Percentiles rank a stretch among this genome's conserved stretches.
Evolutionary conservation across 2,797 vertebrate genomes (phyloP).

Genomic region (Sebastes vulpes): DNA sequence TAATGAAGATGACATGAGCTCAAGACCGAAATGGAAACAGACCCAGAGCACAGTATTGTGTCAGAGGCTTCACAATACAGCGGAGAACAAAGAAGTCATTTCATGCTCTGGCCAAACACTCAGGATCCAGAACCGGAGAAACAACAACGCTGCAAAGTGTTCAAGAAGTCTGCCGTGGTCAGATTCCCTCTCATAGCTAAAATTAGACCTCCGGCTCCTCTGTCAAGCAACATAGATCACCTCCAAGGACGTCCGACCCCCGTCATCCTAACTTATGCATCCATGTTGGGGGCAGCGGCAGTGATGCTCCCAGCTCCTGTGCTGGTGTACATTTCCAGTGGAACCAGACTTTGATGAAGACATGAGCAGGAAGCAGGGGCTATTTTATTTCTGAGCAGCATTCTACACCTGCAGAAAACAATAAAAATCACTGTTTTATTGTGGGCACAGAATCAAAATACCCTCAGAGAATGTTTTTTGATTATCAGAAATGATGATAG

Average conservation of each 20-base stretch:
- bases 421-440: not conserved
- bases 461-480: not conserved
- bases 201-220: slow-evolving; percentile 37
- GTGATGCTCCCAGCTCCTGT: not conserved
- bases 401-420: not conserved
- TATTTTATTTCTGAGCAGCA: not conserved
- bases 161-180: slow-evolving; percentile 21
- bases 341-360: slow-evolving; percentile 35
- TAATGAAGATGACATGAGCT: slow-evolving; percentile 23
- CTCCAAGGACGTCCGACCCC: slow-evolving; percentile 23
- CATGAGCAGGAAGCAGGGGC: not conserved
- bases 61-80: slow-evolving; percentile 12
- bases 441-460: not conserved
- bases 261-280: slow-evolving; percentile 40
- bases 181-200: slow-evolving; percentile 25
- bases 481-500: not conserved
- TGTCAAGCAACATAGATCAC: slow-evolving; percentile 40
- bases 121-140: slow-evolving; percentile 7
- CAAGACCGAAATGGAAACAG: not conserved
- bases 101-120: slow-evolving; percentile 7
- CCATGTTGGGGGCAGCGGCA: slow-evolving; percentile 3
- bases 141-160: slow-evolving; percentile 18
- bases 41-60: not conserved
- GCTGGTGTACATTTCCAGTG: slow-evolving; percentile 2
- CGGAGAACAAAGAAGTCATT: not conserved